Evolutionary conservation across 2,888 invertebrate genomes (phyloP).

Genomic region (Tipula lateralis): DNA sequence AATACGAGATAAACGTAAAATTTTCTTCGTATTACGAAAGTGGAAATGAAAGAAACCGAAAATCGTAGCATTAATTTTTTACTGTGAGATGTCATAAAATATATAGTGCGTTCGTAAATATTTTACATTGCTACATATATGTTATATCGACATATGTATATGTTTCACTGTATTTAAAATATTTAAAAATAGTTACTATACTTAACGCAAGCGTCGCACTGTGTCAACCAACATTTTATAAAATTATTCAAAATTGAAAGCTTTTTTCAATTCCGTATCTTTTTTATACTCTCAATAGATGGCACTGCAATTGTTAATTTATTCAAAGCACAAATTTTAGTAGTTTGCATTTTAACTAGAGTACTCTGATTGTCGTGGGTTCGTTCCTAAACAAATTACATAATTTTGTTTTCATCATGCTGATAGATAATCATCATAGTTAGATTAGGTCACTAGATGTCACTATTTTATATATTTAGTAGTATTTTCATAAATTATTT

Average conservation of each 20-base stretch:
- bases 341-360: not conserved
- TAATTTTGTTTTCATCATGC: no score
- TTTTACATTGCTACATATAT: not conserved
- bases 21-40: not conserved
- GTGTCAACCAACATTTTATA: not conserved
- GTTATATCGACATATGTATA: not conserved
- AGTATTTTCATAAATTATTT: no score
- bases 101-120: not conserved
- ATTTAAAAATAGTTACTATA: not conserved
- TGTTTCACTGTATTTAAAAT: not conserved
- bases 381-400: not conserved
- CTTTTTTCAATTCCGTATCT: not conserved
- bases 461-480: no score
- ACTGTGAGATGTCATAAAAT: not conserved
- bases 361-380: not conserved
- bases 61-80: no score
- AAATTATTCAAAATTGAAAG: not conserved
- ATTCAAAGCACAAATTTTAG: not conserved
- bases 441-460: no score
- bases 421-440: no score
- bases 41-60: not conserved
- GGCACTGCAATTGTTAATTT: not conserved
- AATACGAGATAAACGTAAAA: not conserved
- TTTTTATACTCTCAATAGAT: not conserved
- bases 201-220: not conserved